Conservation (phyloP, 2,888 invertebrate species). For the Lomographa bimaculata region DNA sequence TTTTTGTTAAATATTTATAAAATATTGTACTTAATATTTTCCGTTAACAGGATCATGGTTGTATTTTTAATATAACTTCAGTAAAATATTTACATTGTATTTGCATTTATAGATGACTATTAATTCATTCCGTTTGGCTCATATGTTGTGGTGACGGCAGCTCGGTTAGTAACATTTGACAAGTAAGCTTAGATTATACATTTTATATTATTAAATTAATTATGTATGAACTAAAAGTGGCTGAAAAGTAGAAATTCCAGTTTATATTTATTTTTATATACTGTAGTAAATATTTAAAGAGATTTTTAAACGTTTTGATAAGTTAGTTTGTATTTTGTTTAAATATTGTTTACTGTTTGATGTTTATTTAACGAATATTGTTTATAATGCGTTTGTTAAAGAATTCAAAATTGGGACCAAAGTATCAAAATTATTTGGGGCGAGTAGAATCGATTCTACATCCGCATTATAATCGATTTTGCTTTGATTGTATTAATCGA, state of each 20-base stretch:
- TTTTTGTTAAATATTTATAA: too few relatives aligned
- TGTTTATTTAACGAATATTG: conserved; percentile 2
- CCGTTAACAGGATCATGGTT: background rate
- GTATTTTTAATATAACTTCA: conserved; percentile 8
- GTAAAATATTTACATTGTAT: conserved; percentile 9
- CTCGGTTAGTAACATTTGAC: conserved; percentile 28
- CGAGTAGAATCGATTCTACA: conserved; percentile 3
- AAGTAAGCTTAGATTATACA: conserved; percentile 12
- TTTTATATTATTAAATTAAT: conserved; percentile 1
- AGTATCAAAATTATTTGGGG: conserved; percentile 35
- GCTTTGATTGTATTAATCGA: conserved; percentile 14
- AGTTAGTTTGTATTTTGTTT: too few relatives aligned
- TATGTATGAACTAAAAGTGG: too few relatives aligned
- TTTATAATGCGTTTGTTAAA: conserved; percentile 29
- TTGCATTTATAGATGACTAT: conserved; percentile 42
- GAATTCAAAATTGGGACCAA: conserved; percentile 54
- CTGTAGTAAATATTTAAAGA: too few relatives aligned
- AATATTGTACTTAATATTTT: conserved; percentile 12
- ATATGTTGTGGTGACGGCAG: conserved; percentile 50
- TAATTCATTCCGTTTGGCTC: conserved; percentile 40
- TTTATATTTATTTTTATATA: conserved; percentile 1
- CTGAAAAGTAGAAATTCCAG: conserved; percentile 2
- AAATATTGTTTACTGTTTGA: too few relatives aligned
- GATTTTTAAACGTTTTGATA: too few relatives aligned
- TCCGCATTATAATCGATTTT: conserved; percentile 21